Evolutionary conservation across 2,113 vertebrate species (phyloP).

Genomic region (Podocnemis expansa): DNA sequence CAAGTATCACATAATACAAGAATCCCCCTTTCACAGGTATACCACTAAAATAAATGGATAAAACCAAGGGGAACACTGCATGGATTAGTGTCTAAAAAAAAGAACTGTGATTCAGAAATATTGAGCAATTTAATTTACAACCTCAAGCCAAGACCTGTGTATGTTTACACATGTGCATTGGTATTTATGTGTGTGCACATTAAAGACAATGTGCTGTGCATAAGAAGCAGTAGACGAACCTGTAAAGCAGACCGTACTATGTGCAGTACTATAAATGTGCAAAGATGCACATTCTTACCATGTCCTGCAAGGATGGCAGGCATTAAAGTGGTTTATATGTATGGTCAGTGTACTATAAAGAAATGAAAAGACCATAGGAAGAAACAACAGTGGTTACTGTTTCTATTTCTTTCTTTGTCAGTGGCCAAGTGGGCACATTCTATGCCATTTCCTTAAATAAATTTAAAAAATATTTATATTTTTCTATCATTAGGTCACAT

Average conservation of each 20-base stretch:
- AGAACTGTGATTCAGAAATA: background rate
- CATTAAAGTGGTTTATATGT: background rate
- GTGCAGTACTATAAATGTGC: background rate
- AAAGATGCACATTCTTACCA: background rate
- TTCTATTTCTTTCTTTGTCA: background rate
- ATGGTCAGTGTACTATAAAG: background rate
- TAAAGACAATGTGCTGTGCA: background rate
- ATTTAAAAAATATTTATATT: background rate
- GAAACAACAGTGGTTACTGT: background rate
- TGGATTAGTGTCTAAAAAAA: background rate
- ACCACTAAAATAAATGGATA: background rate
- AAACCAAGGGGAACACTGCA: background rate
- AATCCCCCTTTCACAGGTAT: background rate
- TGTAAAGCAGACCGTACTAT: background rate
- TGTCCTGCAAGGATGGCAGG: background rate
- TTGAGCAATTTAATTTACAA: background rate
- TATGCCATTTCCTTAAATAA: background rate
- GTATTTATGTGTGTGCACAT: background rate
- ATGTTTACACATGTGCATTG: background rate
- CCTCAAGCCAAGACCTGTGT: background rate
- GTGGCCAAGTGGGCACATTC: accelerated
- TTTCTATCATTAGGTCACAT: background rate
- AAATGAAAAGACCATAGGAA: background rate
- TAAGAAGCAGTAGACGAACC: background rate
- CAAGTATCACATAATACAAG: conserved; percentile 30